These are phyloP conservation scores for Hozukius guyotensis DNA, from an alignment of 2,797 vertebrate species.

Conservation along the genomic window DNA sequence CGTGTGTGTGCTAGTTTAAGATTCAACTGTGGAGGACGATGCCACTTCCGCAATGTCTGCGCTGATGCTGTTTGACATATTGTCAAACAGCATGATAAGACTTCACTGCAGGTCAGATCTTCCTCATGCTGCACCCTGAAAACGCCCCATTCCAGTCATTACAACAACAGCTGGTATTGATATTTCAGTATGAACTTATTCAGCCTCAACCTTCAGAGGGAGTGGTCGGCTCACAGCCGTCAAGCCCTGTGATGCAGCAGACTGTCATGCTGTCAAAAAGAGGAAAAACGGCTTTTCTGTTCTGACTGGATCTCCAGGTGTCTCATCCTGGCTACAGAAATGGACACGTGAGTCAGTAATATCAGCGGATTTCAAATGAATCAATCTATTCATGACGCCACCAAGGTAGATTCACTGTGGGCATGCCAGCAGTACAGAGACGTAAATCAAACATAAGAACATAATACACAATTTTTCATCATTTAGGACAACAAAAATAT, in stretches of 20 bases:
- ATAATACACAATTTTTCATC: background rate
- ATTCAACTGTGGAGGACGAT: background rate
- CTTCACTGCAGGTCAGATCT: background rate
- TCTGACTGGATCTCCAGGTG: background rate
- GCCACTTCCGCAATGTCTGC: background rate
- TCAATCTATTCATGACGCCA: background rate
- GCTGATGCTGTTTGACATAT: no score
- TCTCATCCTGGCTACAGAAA: background rate
- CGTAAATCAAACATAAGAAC: background rate
- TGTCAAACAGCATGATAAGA: background rate
- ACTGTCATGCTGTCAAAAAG: background rate
- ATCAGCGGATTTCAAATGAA: background rate
- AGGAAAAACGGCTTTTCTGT: background rate
- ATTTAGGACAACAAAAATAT: background rate
- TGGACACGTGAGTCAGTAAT: background rate
- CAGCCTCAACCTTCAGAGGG: background rate
- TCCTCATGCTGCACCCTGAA: background rate
- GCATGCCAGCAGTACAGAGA: no score
- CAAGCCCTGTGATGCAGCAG: background rate
- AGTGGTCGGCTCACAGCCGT: background rate
- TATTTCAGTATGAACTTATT: conserved; percentile 1
- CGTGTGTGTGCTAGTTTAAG: background rate
- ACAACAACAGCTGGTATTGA: conserved; percentile 28
- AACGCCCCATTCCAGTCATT: background rate
- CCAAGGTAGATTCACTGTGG: background rate